phyloP scores from a whole-genome alignment of 2,888 invertebrate species.

The Poecilobothrus nobilitatus region DNA sequence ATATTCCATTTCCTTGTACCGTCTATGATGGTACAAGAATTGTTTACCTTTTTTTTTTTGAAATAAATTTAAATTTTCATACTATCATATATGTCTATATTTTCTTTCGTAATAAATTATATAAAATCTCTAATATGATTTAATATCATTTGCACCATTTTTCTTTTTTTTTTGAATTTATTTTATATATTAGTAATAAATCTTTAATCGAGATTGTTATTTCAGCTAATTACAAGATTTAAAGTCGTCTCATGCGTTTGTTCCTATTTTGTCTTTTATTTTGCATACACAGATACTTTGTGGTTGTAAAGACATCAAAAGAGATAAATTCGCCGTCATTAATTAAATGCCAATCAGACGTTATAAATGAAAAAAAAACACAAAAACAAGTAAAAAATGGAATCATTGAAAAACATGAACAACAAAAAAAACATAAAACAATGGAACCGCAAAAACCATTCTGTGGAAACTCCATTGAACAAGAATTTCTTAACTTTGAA shows the following conservation, averaged over 20 bases:
- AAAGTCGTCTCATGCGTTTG: no score
- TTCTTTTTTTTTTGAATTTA: background rate
- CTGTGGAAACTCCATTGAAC: background rate
- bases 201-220: background rate
- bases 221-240: background rate
- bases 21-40: no score
- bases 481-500: constrained; percentile 3
- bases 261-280: background rate
- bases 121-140: background rate
- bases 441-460: background rate
- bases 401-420: background rate
- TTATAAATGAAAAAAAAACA: background rate
- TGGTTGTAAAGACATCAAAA: background rate
- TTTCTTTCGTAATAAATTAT: no score
- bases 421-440: background rate
- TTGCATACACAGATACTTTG: background rate
- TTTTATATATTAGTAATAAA: background rate
- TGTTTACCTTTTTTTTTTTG: no score
- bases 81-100: no score
- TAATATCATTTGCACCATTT: background rate
- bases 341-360: constrained; percentile 3
- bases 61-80: no score
- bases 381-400: background rate
- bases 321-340: constrained; percentile 2
- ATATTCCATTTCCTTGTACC: background rate